Percentiles rank a stretch among this genome's conserved stretches.
These are phyloP conservation scores for Hippoglossus hippoglossus DNA, from an alignment of 2,797 vertebrate species.

Conservation along the genomic window DNA sequence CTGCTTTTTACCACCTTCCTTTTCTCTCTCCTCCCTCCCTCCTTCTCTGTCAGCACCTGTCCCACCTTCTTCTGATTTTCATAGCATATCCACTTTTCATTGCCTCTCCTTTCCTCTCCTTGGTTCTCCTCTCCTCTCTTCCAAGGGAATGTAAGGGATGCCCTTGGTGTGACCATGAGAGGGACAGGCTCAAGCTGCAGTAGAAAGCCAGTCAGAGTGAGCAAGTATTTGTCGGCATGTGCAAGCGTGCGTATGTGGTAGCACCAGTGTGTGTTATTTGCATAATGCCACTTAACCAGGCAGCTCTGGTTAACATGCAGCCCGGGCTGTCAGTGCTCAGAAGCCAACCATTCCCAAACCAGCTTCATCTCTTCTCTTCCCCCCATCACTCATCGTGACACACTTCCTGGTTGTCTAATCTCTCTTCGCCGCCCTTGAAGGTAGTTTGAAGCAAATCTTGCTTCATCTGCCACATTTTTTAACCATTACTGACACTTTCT, in stretches of 20 bases:
- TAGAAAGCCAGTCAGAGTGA: conserved; percentile 58
- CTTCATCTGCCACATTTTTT: background rate
- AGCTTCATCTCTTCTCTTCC: conserved; percentile 29
- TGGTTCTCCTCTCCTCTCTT: conserved; percentile 42
- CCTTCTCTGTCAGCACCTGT: conserved; percentile 17
- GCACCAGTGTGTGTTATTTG: conserved; percentile 32
- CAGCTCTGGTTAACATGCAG: conserved; percentile 42
- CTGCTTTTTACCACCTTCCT: conserved; percentile 34
- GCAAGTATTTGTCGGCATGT: conserved; percentile 44
- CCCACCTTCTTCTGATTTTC: conserved; percentile 8
- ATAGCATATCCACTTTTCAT: conserved; percentile 9
- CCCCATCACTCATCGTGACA: conserved; percentile 50
- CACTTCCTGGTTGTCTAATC: conserved; percentile 44
- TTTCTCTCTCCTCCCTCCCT: conserved; percentile 27
- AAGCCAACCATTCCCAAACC: conserved; percentile 31
- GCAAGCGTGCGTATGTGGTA: conserved; percentile 1
- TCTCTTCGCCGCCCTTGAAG: conserved; percentile 15
- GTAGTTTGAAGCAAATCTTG: conserved; percentile 27
- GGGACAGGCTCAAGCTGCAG: conserved; percentile 70
- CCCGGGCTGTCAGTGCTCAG: conserved; percentile 27
- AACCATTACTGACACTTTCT: conserved; percentile 15
- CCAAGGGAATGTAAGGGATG: conserved; percentile 56
- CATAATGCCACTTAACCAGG: conserved; percentile 33
- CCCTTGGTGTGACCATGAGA: conserved; percentile 82
- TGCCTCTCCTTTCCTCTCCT: conserved; percentile 32